These are phyloP conservation scores for Drosophila affinis DNA, from an alignment of 2,888 invertebrate genomes.

Conservation along the genomic window DNA sequence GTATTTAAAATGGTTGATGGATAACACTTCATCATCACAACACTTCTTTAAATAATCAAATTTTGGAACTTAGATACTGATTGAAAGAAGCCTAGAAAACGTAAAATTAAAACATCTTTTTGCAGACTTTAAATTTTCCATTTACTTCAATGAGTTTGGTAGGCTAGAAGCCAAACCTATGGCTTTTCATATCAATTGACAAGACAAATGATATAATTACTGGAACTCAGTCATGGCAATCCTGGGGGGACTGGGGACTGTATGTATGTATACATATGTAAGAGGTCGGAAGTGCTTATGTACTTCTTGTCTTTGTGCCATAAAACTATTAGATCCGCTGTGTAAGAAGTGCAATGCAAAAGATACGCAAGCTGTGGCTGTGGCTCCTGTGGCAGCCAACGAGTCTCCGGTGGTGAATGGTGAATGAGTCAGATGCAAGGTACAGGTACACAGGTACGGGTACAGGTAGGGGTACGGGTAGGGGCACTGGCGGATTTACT, in stretches of 20 bases:
- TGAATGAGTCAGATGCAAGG: not conserved
- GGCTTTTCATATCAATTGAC: not conserved
- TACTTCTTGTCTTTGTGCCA: not conserved
- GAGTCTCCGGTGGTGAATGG: constrained; percentile 19
- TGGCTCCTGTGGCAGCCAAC: constrained; percentile 41
- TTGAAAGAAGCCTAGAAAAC: too few species aligned
- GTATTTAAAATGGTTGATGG: not conserved
- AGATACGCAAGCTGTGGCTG: constrained; percentile 18
- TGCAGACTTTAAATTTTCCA: too few species aligned
- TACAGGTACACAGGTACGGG: not conserved
- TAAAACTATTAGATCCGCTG: not conserved
- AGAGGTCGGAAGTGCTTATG: not conserved
- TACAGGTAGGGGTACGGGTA: too few species aligned
- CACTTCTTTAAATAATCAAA: too few species aligned
- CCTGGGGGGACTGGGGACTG: too few species aligned
- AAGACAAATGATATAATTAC: not conserved
- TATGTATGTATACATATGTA: not conserved
- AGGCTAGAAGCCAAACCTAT: too few species aligned
- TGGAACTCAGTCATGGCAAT: not conserved
- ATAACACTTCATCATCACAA: not conserved
- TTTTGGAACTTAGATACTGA: too few species aligned
- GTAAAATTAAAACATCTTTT: too few species aligned
- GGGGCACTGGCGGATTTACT: constrained; percentile 36
- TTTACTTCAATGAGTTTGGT: too few species aligned
- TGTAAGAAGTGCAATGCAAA: not conserved